These are phyloP conservation scores for Periphyllus acericola DNA, from an alignment of 2,888 invertebrate genomes.

Conservation along the genomic window DNA sequence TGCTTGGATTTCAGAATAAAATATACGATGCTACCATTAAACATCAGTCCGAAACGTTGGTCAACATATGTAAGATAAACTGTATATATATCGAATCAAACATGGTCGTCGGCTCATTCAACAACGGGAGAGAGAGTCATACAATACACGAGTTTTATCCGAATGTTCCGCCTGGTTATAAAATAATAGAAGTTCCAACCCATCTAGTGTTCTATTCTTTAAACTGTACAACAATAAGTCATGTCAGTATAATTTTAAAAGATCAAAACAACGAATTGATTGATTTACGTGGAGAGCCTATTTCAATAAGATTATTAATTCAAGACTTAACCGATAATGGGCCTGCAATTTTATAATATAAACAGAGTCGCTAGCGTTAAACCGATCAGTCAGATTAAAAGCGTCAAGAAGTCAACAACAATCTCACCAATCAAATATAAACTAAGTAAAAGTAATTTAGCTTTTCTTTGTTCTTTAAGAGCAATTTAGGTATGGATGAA, in stretches of 20 bases:
- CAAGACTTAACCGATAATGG: background rate
- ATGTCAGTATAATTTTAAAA: background rate
- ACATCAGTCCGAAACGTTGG: background rate
- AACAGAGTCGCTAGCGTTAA: background rate
- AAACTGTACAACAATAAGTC: too few relatives aligned
- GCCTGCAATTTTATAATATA: background rate
- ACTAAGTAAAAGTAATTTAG: background rate
- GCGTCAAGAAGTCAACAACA: too few relatives aligned
- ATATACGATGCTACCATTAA: conserved; percentile 66
- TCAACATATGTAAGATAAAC: conserved; percentile 4
- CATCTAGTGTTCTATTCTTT: too few relatives aligned
- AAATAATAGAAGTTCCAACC: too few relatives aligned
- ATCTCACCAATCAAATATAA: too few relatives aligned
- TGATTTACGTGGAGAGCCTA: too few relatives aligned
- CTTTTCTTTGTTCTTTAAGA: background rate
- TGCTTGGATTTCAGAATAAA: conserved; percentile 56
- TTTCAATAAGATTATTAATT: too few relatives aligned
- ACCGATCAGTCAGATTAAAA: too few relatives aligned
- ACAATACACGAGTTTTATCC: too few relatives aligned
- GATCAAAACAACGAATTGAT: background rate
- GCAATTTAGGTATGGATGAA: background rate
- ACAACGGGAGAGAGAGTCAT: background rate
- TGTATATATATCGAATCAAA: conserved; percentile 16
- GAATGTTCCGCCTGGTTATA: too few relatives aligned
- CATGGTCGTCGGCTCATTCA: background rate